Conservation (phyloP, 2,797 vertebrate genomes). For the Scyliorhinus canicula region DNA sequence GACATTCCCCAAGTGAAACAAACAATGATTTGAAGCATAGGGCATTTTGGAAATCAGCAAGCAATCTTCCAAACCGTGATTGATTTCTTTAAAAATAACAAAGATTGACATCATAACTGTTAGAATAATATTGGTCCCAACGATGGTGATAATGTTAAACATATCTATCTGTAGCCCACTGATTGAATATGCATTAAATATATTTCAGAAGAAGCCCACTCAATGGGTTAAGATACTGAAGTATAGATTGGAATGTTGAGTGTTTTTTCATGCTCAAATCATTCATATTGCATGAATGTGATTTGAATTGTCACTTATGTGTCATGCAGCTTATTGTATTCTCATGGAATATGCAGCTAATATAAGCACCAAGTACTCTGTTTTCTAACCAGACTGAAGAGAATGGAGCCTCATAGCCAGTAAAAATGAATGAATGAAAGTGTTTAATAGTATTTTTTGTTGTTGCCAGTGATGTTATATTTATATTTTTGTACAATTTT, state of each 20-base stretch:
- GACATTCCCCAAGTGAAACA: neutral
- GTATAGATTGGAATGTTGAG: neutral
- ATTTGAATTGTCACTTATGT: neutral
- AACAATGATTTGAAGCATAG: neutral
- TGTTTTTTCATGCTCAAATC: neutral
- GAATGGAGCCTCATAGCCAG: constrained; percentile 17
- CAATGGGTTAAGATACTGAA: neutral
- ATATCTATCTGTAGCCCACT: neutral
- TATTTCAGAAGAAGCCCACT: neutral
- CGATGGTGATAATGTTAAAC: neutral
- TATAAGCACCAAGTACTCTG: constrained; percentile 17
- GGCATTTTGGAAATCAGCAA: neutral
- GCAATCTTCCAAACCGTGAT: neutral
- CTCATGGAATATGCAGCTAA: neutral
- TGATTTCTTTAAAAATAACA: neutral
- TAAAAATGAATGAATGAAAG: constrained; percentile 36
- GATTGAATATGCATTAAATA: neutral
- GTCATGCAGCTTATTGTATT: neutral
- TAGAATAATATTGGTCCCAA: neutral
- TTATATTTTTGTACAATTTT: constrained; percentile 38
- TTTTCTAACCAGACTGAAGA: constrained; percentile 29
- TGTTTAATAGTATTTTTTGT: constrained; percentile 27
- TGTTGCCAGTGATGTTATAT: constrained; percentile 32
- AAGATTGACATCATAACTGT: neutral
- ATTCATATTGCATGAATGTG: neutral